A percentile compares a stretch with the other conserved stretches of the same genome.
Evolutionary conservation across 2,888 invertebrate genomes (phyloP).

Genomic region (Nesidiocoris tenuis): DNA sequence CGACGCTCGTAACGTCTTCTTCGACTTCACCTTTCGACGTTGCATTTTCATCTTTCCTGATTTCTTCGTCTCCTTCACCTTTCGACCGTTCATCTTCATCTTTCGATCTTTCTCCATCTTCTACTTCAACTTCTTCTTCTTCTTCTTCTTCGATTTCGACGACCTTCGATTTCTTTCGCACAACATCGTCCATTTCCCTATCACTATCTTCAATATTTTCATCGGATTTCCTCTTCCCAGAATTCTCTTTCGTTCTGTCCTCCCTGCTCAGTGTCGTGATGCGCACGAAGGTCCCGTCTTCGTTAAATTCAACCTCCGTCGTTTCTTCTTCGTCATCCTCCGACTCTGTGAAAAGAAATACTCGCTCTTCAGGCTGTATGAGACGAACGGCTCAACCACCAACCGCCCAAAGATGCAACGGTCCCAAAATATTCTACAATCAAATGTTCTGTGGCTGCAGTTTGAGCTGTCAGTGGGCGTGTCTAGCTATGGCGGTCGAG

Average conservation of each 20-base stretch:
- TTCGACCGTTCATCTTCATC: neutral
- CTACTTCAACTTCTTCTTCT: neutral
- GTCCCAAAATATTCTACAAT: too few relatives aligned
- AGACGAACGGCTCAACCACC: too few relatives aligned
- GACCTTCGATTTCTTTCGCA: neutral
- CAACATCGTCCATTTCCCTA: neutral
- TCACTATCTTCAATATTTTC: neutral
- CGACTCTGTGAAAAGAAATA: slow-evolving; percentile 11
- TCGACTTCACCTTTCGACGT: neutral
- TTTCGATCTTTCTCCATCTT: neutral
- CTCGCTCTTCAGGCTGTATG: too few relatives aligned
- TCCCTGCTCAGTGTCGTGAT: neutral
- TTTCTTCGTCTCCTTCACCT: neutral
- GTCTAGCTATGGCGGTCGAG: too few relatives aligned
- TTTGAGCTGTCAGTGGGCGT: too few relatives aligned
- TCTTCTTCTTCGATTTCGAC: neutral
- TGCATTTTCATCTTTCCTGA: neutral
- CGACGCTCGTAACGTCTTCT: neutral
- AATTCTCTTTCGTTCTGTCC: neutral
- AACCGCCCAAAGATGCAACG: too few relatives aligned
- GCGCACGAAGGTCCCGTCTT: slow-evolving; percentile 2
- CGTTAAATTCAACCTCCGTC: slow-evolving; percentile 33
- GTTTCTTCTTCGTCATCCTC: slow-evolving; percentile 21
- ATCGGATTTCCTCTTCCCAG: neutral
- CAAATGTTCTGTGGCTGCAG: too few relatives aligned